Evolutionary conservation across 1,140 invertebrate genomes (phyloP), one percentile per base, ranked within the genome.

Genomic region (Diabrotica virgifera): DNA sequence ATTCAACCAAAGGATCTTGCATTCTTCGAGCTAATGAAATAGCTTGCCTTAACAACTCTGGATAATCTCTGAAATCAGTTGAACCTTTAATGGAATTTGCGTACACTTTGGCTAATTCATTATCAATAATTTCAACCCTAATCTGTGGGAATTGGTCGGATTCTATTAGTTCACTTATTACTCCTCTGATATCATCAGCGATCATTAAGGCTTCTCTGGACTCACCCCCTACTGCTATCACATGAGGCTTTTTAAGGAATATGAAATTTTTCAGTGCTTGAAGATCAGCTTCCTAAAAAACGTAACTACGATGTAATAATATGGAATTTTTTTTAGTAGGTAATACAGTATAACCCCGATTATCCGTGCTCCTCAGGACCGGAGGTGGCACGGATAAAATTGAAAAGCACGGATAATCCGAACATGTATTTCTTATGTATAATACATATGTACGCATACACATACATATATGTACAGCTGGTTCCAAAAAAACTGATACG

Each of bases 1-100:
- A 98, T 78, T 99, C 97, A 14, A 98, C 87, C 0, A 99, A 79
- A 0, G 98, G 97, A 83, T 99, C 98, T 79, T 98, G 95, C 68
- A 99, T 82, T 56, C 93, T 85, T 59, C 98, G 84, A 0, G 92
- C 96, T 54, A 99, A 78, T 2, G 95, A 98, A 56, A 99, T 89
- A 1, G 97, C 93, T 81, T 98, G 91, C 5, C 95, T 84, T 0
- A 98, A 76, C 0, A 97, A 78, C 35, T 87, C 85, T 0, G 96
- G 96, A 81, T 96, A 97, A 72, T 98, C 94, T 67, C 92, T 83
- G 75, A 97, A 97, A 74, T 98, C 96, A 37, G 65, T 84, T 69
- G 88, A 80, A 54, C 93, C 94, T 76, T 94, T 93, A 65, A 92
- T 91, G 6, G 93, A 96, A 74, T 95, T 95, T 8, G 94, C 88